Evolutionary conservation across 1,140 invertebrate genomes (phyloP), one percentile per base, ranked within the genome.

Genomic region (Caenorhabditis brenneri): DNA sequence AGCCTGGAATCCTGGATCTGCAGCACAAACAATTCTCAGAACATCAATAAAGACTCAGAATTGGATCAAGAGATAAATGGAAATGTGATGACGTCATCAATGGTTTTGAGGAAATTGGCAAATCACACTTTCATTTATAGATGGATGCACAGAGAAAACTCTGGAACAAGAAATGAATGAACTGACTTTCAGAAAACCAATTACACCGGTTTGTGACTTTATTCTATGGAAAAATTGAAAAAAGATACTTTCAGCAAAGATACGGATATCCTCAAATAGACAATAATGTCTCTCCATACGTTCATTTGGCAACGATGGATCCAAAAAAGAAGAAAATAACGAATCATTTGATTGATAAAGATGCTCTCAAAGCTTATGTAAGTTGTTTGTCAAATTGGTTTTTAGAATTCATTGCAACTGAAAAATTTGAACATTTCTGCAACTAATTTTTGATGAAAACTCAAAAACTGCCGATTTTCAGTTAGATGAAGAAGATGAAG

Each of bases 1-100:
- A n/a, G n/a, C n/a, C n/a, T n/a, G n/a, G n/a, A n/a, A n/a, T n/a
- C n/a, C n/a, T n/a, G n/a, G n/a, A n/a, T n/a, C n/a, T n/a, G n/a
- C n/a, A n/a, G n/a, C n/a, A n/a, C n/a, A n/a, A n/a, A n/a, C n/a
- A n/a, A n/a, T n/a, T n/a, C n/a, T n/a, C n/a, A n/a, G n/a, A n/a
- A n/a, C n/a, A n/a, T n/a, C n/a, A n/a, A n/a, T n/a, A n/a, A n/a
- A n/a, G n/a, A n/a, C n/a, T n/a, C n/a, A n/a, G n/a, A n/a, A n/a
- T n/a, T n/a, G n/a, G 84, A 85, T 53, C 22, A 69, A 53, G 79
- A 85, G 53, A 81, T 85, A 15, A 85, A 85, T 46, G 84, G 82
- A 29, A 83, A 83, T 29, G 69, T 65, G 12, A 83, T 83, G 82
- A 83, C 82, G 33, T 65, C 82, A 27, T 83, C 82, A 24, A 80